Percentiles rank a stretch among this genome's conserved stretches.
Evolutionary conservation across 2,797 vertebrate genomes (phyloP).

Genomic region (Lemur catta): DNA sequence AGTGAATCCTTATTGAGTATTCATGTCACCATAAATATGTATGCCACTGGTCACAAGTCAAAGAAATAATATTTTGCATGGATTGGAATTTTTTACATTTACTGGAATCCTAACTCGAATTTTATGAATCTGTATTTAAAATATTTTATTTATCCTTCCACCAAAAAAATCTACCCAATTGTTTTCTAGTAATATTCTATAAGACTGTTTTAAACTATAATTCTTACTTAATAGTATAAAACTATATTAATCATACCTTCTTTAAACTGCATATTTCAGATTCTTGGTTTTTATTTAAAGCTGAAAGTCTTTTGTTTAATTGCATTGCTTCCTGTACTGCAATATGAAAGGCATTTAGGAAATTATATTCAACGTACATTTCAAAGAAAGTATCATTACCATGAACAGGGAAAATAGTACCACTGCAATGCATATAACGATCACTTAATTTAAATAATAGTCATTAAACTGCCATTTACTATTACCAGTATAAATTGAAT

Average conservation of each 20-base stretch:
- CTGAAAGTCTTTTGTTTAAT: conserved; percentile 89
- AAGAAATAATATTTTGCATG: conserved; percentile 37
- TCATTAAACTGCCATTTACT: conserved; percentile 32
- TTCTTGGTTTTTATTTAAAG: conserved; percentile 89
- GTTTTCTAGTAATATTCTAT: conserved; percentile 41
- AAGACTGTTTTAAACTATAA: conserved; percentile 42
- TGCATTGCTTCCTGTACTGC: conserved; percentile 92
- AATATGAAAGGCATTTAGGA: conserved; percentile 62
- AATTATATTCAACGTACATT: conserved; percentile 41
- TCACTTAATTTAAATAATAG: conserved; percentile 44
- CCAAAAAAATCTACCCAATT: conserved; percentile 12
- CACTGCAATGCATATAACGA: conserved; percentile 1
- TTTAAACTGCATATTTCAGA: conserved; percentile 87
- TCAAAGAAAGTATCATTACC: conserved; percentile 41
- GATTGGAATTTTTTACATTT: conserved; percentile 1
- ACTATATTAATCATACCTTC: conserved; percentile 85
- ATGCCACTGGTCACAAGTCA: not conserved
- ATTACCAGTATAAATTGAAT: conserved; percentile 19
- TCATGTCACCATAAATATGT: conserved; percentile 10
- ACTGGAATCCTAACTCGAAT: conserved; percentile 44
- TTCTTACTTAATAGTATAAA: conserved; percentile 37
- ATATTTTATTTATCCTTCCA: conserved; percentile 22
- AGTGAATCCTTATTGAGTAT: not conserved
- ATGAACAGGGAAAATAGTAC: not conserved
- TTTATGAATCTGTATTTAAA: conserved; percentile 21